A percentile compares a stretch with the other conserved stretches of the same genome.
Conservation (phyloP, 1,140 invertebrate species). For the Pentalonia nigronervosa region DNA sequence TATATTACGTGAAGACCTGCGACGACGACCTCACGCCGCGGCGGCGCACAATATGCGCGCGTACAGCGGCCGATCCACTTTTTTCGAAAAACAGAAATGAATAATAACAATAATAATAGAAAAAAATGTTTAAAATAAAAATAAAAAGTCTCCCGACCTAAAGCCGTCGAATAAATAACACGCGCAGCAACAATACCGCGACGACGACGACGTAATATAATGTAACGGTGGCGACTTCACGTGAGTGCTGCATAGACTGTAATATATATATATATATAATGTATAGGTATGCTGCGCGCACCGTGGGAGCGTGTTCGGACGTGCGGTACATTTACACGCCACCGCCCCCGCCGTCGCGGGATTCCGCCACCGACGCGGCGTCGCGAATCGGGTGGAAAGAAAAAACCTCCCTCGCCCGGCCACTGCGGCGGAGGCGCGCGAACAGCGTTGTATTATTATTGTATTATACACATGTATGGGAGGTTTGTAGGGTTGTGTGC, state of each 20-base stretch:
- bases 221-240: background rate
- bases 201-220: background rate
- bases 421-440: too few species aligned
- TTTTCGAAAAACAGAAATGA: background rate
- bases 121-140: background rate
- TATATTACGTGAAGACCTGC: constrained; percentile 18
- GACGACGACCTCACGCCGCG: constrained; percentile 1
- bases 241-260: background rate
- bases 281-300: background rate
- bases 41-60: background rate
- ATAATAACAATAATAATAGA: background rate
- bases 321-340: background rate
- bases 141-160: background rate
- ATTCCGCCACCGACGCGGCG: background rate
- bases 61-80: background rate
- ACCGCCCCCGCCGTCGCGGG: background rate
- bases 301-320: constrained; percentile 21
- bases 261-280: too few species aligned
- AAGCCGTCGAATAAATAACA: background rate
- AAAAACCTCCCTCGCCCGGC: background rate
- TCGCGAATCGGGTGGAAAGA: constrained; percentile 42
- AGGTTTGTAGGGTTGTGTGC: background rate
- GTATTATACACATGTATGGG: background rate
- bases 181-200: background rate
- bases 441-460: background rate